Base-by-base conservation (phyloP, 2,888 invertebrate genomes). In the Hofmannophila pseudospretella region DNA sequence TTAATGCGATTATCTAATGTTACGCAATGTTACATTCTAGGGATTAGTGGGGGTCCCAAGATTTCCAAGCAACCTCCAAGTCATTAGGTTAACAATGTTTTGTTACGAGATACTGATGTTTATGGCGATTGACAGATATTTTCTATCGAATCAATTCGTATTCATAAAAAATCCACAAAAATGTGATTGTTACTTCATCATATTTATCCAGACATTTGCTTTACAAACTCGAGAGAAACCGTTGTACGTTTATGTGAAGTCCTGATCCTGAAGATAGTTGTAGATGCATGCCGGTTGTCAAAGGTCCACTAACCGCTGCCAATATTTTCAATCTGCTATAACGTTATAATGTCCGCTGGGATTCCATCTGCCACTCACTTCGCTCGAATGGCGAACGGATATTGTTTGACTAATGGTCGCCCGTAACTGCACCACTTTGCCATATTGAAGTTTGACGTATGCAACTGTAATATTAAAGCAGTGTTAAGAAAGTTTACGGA, bases 331-430 rank as follows among this genome's bases (percentile, higher is more conserved):
- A 49, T 41, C 36, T 45, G 42, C 42, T 50, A 44, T 42, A 43
- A 41, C 28, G 23, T 20, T 26, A 3, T 27, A 7, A 11, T 14
- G 38, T 45, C 49, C 49, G 48, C 41, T 38, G 39, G 42, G 52
- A 44, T 27, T 26, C 47, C 51, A 58, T 56, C 56, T 48, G 47
- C 51, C 52, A 54, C 50, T 59, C 63, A 54, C 56, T 63, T 51
- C 44, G 51, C 44, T 54, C 58, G 55, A 57, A 60, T 62, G 61
- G 57, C 59, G 55, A 54, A 49, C 54, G 48, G 67, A 73, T 70
- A 69, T 67, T 67, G 67, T 74, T 72, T 72, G 68, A 75, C 71
- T 72, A 71, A 76, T 72, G 62, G 68, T 49, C 44, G 49, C 53
- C 52, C 54, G 61, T 57, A 57, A 66, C 59, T 56, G 48, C 45